Evolutionary conservation across 2,113 vertebrate genomes (phyloP), one percentile per base, ranked within the genome.

Genomic region (Phaethornis superciliosus): DNA sequence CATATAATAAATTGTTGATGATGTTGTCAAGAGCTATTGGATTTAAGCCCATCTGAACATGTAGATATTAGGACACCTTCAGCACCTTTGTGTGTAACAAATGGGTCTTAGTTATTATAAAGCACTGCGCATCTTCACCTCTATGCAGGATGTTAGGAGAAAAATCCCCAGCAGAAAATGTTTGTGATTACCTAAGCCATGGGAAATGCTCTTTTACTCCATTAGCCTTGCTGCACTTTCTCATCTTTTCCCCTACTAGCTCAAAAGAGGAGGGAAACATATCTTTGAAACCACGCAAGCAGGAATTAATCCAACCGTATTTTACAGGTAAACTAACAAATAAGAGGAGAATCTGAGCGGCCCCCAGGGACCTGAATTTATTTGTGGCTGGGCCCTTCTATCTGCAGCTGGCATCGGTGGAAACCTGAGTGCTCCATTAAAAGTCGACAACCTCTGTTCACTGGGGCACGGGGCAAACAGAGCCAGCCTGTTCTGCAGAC

Each of bases 401-500:
- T 97, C 97, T 97, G 92, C 86, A 77, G 94, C 96, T 95, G 97
- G 97, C 98, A 98, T 98, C 98, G 63, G 94, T 17, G 44, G 98
- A 98, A 98, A 98, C 97, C 97, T 76, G 97, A 97, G 97, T 92
- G 93, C 89, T 94, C 97, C 96, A 97, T 97, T 97, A 97, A 75
- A 81, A 96, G 85, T 80, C 8, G 7, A 84, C 92, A 94, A 69
- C 84, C 85, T 88, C 96, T 97, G 81, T 77, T 96, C 52, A 49
- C 97, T 52, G 89, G 95, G 96, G 81, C 95, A 93, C 5, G 12
- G 97, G 96, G 96, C 97, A 86, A 96, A 97, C 97, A 95, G 96
- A 96, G 92, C 83, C 83, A 96, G 98, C 97, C 98, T 98, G 98
- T 98, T 98, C 97, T 97, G 94, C 97, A 98, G 98, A 98, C 97